A percentile compares a stretch with the other conserved stretches of the same genome.
These are phyloP conservation scores for Euglossa dilemma DNA, from an alignment of 1,140 invertebrate species.

Conservation along the genomic window DNA sequence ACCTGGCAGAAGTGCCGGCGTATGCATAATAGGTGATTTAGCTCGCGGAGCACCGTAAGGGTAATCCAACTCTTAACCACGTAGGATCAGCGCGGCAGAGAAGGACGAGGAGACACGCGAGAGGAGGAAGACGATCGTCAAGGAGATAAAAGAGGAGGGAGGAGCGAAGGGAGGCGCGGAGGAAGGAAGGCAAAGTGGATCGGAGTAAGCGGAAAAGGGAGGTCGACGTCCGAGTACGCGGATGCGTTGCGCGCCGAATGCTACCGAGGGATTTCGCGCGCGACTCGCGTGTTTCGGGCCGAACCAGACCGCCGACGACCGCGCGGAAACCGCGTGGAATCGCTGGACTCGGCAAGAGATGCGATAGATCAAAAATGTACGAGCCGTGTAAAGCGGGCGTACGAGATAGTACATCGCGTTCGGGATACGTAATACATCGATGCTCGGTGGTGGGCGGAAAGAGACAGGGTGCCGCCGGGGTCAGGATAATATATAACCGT, in stretches of 20 bases:
- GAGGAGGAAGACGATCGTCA: neutral
- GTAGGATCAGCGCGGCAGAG: neutral
- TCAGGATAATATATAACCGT: conserved; percentile 59
- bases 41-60: conserved; percentile 59
- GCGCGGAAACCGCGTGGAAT: too few relatives aligned
- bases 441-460: neutral
- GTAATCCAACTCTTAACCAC: conserved; percentile 63
- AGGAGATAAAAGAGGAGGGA: neutral
- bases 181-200: neutral
- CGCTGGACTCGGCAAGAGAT: neutral
- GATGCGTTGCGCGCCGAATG: neutral
- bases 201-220: neutral
- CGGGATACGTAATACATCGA: conserved; percentile 64
- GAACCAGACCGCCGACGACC: too few relatives aligned
- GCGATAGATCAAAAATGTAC: conserved; percentile 60
- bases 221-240: conserved; percentile 14
- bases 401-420: conserved; percentile 53
- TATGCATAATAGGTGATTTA: conserved; percentile 79
- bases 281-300: neutral
- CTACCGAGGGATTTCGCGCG: neutral
- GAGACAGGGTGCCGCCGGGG: neutral
- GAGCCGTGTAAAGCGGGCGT: conserved; percentile 39
- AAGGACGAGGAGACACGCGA: neutral
- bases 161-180: neutral
- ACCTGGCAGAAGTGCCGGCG: conserved; percentile 57